Conservation (phyloP, 1,140 invertebrate genomes). For the Macrobrachium rosenbergii region DNA sequence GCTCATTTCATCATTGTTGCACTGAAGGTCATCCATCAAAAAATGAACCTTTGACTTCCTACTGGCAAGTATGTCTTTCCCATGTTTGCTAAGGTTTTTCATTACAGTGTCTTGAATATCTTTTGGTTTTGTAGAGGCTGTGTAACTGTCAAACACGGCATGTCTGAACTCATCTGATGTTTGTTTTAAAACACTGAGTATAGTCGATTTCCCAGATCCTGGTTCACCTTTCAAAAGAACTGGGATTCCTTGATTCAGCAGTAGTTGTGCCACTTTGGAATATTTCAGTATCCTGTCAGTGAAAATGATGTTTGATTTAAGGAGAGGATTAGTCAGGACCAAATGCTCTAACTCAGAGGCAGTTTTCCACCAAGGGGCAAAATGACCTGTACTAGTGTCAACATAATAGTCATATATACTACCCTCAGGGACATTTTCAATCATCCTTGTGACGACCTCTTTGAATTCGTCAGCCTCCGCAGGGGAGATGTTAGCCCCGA, state of each 20-base stretch:
- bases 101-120: constrained; percentile 46
- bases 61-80: constrained; percentile 39
- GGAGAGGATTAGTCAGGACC: constrained; percentile 14
- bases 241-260: constrained; percentile 51
- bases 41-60: constrained; percentile 45
- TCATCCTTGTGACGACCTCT: constrained; percentile 51
- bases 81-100: constrained; percentile 45
- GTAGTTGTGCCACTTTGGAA: constrained; percentile 15
- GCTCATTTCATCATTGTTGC: constrained; percentile 29
- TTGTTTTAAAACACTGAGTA: constrained; percentile 44
- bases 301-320: constrained; percentile 29
- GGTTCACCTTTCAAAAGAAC: constrained; percentile 43
- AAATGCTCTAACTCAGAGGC: constrained; percentile 32
- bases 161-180: not conserved
- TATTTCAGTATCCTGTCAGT: constrained; percentile 51
- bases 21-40: constrained; percentile 52
- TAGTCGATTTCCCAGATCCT: constrained; percentile 47
- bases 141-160: constrained; percentile 26
- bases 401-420: constrained; percentile 52
- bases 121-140: constrained; percentile 33
- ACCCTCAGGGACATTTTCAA: constrained; percentile 52
- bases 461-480: constrained; percentile 41
- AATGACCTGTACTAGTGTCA: constrained; percentile 32
- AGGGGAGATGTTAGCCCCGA: constrained; percentile 35
- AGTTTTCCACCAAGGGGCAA: constrained; percentile 30